Percentiles rank a stretch among this genome's conserved stretches.
phyloP scores from a whole-genome alignment of 1,140 invertebrate genomes.

The Nylanderia fulva region DNA sequence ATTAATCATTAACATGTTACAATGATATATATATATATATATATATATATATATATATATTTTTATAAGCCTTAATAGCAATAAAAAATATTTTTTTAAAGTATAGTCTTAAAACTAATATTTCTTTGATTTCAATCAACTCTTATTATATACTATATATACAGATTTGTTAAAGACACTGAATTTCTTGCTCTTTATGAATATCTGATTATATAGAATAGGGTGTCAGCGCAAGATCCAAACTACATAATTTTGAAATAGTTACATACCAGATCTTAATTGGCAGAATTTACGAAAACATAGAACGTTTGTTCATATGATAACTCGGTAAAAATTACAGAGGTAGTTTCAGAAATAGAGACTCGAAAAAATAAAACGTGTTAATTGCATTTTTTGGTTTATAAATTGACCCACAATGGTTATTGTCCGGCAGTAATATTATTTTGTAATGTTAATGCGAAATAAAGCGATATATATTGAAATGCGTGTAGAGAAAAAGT shows the following conservation, averaged over 20 bases:
- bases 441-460: conserved; percentile 22
- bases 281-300: background rate
- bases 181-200: background rate
- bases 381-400: conserved; percentile 28
- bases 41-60: background rate
- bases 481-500: background rate
- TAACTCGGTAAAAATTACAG: background rate
- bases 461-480: conserved; percentile 42
- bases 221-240: background rate
- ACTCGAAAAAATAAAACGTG: conserved; percentile 23
- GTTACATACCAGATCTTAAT: background rate
- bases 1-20: conserved; percentile 13
- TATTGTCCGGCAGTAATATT: conserved; percentile 73
- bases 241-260: background rate
- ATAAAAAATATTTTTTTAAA: conserved; percentile 48
- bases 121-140: conserved; percentile 49
- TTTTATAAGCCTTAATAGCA: conserved; percentile 39
- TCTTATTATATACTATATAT: conserved; percentile 46
- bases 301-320: background rate
- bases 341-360: conserved; percentile 37
- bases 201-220: conserved; percentile 10
- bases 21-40: background rate
- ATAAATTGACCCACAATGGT: conserved; percentile 46
- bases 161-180: conserved; percentile 46
- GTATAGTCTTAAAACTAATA: conserved; percentile 34